Evolutionary conservation across 2,888 invertebrate species (phyloP), one percentile per base, ranked within the genome.

Genomic region (Eupithecia subfuscata): DNA sequence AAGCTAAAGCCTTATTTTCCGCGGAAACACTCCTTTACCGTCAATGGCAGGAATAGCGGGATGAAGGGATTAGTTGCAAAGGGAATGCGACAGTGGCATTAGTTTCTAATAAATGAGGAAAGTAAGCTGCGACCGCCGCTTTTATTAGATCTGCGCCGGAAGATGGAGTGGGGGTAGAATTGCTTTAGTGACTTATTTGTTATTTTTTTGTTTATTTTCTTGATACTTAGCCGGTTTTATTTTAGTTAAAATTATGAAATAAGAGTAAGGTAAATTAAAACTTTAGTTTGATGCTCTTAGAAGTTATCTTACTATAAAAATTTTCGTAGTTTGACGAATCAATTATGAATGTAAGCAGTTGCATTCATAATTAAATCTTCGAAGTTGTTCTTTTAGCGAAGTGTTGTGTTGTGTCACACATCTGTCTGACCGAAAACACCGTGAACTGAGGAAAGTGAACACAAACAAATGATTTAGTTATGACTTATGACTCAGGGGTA

Each of bases 61-160:
- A 52, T 70, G 71, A 67, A 77, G 43, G 78, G 79, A 81, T 81
- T 81, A 80, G 75, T 40, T 52, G 63, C 68, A 70, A 69, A 71
- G 71, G 75, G 71, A 43, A 73, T 69, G 40, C 70, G 76, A 75
- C 74, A 78, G 71, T 11, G 74, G 78, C 76, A 75, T 78, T 78
- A 76, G 76, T 76, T 78, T 73, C 73, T 75, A 78, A 78, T 78
- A 71, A 76, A 78, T 78, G 76, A 71, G 78, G 45, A 78, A 76
- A 76, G 76, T 76, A 78, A 76, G 75, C 73, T 43, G 68, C 25
- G 43, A 34, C 69, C 67, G 16, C 30, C 67, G 71, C 65, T n/a
- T 72, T 75, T 75, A 73, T 77, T 74, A 75, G 72, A 75, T 73
- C 63, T 75, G 70, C 60, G 67, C 56, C 45, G 70, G 67, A 70